Evolutionary conservation across 2,113 vertebrate species (phyloP).

Genomic region (Gallinago undulata): DNA sequence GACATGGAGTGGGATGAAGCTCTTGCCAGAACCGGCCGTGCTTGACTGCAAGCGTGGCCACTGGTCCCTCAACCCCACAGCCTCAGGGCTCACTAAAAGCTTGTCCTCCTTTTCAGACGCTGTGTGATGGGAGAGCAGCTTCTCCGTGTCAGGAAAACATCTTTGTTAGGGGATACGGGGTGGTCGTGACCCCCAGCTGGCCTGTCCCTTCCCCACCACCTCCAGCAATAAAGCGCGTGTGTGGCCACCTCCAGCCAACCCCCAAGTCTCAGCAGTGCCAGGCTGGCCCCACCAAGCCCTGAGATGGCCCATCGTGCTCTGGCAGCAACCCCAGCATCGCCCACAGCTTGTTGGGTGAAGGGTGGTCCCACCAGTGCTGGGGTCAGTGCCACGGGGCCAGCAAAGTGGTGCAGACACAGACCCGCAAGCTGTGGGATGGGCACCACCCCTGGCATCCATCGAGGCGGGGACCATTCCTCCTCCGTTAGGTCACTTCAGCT

Average conservation of each 20-base stretch:
- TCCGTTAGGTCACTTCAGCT: neutral
- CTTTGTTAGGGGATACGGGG: rapidly evolving
- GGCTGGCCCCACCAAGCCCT: neutral
- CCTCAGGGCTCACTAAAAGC: neutral
- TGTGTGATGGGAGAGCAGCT: neutral
- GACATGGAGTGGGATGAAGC: rapidly evolving
- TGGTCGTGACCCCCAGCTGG: neutral
- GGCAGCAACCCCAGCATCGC: neutral
- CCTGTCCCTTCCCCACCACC: neutral
- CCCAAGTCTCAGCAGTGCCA: rapidly evolving
- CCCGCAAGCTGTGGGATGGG: neutral
- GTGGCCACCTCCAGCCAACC: neutral
- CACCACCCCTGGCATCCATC: neutral
- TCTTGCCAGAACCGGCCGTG: rapidly evolving
- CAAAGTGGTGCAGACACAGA: neutral
- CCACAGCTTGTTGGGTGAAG: rapidly evolving
- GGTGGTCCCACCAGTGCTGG: neutral
- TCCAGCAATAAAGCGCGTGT: neutral
- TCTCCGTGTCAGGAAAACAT: neutral
- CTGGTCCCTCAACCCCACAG: rapidly evolving
- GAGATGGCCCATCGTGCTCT: neutral
- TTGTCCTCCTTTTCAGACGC: neutral
- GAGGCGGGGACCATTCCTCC: neutral
- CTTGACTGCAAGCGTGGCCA: rapidly evolving
- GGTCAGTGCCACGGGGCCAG: neutral